phyloP scores from a whole-genome alignment of 2,888 invertebrate species.

The Diabrotica balteata region DNA sequence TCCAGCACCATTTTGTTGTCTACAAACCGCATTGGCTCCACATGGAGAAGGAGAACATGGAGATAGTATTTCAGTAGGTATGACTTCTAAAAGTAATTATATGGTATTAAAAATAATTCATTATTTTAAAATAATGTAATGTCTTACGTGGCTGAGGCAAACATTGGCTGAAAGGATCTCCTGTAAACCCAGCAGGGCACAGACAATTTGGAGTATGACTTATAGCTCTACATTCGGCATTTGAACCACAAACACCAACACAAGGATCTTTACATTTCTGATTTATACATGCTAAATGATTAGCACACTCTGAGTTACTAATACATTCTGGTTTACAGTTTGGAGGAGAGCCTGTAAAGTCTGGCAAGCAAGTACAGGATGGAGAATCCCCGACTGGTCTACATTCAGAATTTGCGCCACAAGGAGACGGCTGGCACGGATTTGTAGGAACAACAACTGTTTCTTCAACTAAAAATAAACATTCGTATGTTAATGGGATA shows the following conservation, averaged over 20 bases:
- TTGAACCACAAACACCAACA: conserved; percentile 72
- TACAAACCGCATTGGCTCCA: conserved; percentile 78
- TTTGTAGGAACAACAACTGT: conserved; percentile 61
- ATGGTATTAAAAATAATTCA: not conserved
- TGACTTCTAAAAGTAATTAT: conserved; percentile 14
- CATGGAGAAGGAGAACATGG: conserved; percentile 77
- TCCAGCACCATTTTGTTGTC: conserved; percentile 69
- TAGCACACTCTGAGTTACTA: conserved; percentile 76
- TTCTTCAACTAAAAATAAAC: conserved; percentile 40
- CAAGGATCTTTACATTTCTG: conserved; percentile 81
- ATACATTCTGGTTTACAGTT: conserved; percentile 83
- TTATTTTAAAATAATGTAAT: not conserved
- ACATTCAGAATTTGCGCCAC: conserved; percentile 81
- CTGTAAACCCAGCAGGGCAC: conserved; percentile 72
- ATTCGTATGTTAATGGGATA: no score
- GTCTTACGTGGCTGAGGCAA: conserved; percentile 45
- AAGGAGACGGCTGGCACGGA: conserved; percentile 81
- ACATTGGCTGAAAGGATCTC: conserved; percentile 80
- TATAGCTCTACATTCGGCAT: conserved; percentile 77
- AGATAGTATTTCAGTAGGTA: conserved; percentile 12
- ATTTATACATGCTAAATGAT: conserved; percentile 75
- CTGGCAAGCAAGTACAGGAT: conserved; percentile 76
- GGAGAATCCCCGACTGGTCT: conserved; percentile 71
- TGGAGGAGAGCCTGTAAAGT: conserved; percentile 74
- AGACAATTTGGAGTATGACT: conserved; percentile 78